Evolutionary conservation across 2,113 vertebrate genomes (phyloP).

Genomic region (Ondatra zibethicus): DNA sequence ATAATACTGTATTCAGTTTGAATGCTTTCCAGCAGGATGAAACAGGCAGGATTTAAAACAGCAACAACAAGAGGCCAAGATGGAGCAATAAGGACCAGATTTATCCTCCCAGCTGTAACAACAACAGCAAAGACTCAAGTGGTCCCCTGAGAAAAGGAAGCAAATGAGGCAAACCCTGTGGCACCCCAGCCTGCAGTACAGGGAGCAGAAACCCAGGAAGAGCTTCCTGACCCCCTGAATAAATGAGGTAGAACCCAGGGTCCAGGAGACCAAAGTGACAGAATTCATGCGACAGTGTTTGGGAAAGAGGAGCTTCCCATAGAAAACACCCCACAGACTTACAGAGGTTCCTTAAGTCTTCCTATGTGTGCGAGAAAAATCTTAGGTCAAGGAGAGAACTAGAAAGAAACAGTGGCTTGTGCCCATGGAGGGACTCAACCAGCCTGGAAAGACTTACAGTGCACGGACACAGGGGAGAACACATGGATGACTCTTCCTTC

Average conservation of each 20-base stretch:
- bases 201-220: not conserved
- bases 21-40: not conserved
- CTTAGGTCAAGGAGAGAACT: not conserved
- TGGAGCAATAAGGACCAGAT: not conserved
- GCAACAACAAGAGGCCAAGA: not conserved
- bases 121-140: not conserved
- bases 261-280: not conserved
- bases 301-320: not conserved
- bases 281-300: not conserved
- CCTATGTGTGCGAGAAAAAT: not conserved
- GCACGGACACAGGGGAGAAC: not conserved
- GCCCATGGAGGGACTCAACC: not conserved
- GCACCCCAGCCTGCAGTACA: not conserved
- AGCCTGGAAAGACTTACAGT: not conserved
- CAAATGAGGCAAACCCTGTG: not conserved
- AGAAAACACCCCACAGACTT: not conserved
- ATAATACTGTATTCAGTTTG: not conserved
- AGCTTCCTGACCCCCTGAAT: not conserved
- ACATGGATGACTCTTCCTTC: not conserved
- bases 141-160: not conserved
- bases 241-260: not conserved
- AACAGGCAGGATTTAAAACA: not conserved
- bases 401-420: not conserved
- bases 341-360: not conserved
- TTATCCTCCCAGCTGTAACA: slow-evolving; percentile 16